phyloP scores from a whole-genome alignment of 2,797 vertebrate genomes.

The Galago senegalensis region DNA sequence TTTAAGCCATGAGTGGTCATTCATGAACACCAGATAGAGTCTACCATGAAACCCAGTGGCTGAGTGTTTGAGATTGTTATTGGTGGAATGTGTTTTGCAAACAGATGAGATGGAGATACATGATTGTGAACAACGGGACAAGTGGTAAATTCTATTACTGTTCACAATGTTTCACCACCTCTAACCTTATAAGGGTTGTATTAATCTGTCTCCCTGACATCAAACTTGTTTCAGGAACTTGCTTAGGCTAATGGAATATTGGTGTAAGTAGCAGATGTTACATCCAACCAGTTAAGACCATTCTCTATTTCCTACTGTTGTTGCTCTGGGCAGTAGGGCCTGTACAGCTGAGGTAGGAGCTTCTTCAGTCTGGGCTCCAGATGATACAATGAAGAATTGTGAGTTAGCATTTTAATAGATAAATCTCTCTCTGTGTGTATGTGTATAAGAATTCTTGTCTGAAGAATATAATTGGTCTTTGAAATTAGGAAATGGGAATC shows the following conservation, averaged over 20 bases:
- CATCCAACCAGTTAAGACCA: background rate
- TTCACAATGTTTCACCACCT: background rate
- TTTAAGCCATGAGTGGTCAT: background rate
- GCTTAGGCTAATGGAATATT: background rate
- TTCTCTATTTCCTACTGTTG: background rate
- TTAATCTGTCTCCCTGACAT: background rate
- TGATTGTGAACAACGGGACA: background rate
- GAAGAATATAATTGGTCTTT: background rate
- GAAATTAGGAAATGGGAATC: background rate
- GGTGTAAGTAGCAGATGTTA: background rate
- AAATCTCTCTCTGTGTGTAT: background rate
- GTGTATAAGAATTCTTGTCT: background rate
- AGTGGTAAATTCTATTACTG: background rate
- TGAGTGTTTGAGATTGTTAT: background rate
- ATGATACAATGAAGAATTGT: background rate
- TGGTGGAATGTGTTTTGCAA: background rate
- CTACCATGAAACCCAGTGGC: too few species aligned
- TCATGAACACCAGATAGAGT: background rate
- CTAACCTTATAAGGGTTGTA: background rate
- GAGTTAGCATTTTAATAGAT: background rate
- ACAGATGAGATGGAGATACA: background rate
- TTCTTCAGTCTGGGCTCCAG: background rate
- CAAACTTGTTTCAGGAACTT: too few species aligned
- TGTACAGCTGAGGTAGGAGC: too few species aligned
- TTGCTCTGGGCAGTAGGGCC: background rate